phyloP scores from a whole-genome alignment of 2,113 vertebrate genomes.

The Ivindomyrus marchei region DNA sequence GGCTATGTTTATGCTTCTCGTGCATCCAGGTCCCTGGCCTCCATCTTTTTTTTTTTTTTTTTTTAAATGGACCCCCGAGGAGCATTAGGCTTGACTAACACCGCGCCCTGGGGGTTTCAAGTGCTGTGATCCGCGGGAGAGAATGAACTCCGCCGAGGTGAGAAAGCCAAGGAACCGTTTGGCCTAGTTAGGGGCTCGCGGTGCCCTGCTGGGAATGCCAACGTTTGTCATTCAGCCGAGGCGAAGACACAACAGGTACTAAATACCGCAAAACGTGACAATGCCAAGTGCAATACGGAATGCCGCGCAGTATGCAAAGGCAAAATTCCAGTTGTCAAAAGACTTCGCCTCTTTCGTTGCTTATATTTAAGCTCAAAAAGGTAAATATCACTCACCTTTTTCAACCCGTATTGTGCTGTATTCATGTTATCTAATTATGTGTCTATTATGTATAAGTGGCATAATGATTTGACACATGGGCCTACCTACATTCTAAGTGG shows the following conservation, averaged over 20 bases:
- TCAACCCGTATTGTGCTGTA: not conserved
- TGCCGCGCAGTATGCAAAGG: slow-evolving; percentile 28
- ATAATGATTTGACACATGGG: not conserved
- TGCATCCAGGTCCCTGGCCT: slow-evolving; percentile 10
- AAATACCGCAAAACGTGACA: slow-evolving; percentile 31
- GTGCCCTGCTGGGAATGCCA: slow-evolving; percentile 28
- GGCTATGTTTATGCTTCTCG: not conserved
- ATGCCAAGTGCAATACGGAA: slow-evolving; percentile 33
- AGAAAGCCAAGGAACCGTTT: slow-evolving; percentile 37
- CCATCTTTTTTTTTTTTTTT: slow-evolving; percentile 46
- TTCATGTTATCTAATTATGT: not conserved
- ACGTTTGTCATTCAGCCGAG: slow-evolving; percentile 39
- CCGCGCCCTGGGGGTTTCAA: slow-evolving; percentile 28
- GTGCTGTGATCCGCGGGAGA: slow-evolving; percentile 19
- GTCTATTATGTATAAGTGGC: not conserved
- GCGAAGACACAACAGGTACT: slow-evolving; percentile 41
- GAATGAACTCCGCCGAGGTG: slow-evolving; percentile 23
- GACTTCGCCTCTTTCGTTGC: not conserved
- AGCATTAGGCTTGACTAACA: slow-evolving; percentile 38
- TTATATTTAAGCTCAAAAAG: not conserved
- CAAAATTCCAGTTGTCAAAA: slow-evolving; percentile 19
- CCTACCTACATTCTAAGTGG: not conserved
- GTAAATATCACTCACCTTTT: not conserved
- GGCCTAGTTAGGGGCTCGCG: slow-evolving; percentile 24
- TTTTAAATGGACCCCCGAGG: slow-evolving; percentile 43